Evolutionary conservation across 1,140 invertebrate genomes (phyloP).

Genomic region (Aphelinus certus): DNA sequence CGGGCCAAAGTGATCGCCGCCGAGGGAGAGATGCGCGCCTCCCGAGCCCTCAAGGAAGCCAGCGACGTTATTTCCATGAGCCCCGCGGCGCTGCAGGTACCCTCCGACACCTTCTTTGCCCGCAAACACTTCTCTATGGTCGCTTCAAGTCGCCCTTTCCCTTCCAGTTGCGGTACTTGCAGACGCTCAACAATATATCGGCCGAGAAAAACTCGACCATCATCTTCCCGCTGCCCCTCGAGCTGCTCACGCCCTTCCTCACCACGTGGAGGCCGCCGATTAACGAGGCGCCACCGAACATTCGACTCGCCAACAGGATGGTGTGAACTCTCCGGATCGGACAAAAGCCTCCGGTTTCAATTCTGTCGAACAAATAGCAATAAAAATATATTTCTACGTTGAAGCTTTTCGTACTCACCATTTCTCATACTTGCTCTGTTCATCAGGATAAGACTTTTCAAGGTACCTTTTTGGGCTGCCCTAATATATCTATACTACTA

Average conservation of each 20-base stretch:
- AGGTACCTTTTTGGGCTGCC: too few relatives aligned
- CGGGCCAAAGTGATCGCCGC: constrained; percentile 78
- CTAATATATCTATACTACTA: too few relatives aligned
- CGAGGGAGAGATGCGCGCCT: constrained; percentile 89
- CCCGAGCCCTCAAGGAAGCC: constrained; percentile 87
- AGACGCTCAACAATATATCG: constrained; percentile 89
- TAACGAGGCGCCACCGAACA: neutral
- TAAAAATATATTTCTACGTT: neutral
- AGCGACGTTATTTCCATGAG: constrained; percentile 84
- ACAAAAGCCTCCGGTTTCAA: neutral
- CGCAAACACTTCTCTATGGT: neutral
- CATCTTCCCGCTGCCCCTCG: constrained; percentile 93
- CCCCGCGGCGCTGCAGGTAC: constrained; percentile 73
- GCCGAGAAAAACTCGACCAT: constrained; percentile 98
- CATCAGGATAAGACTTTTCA: too few relatives aligned
- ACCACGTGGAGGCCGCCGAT: neutral
- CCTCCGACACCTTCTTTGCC: neutral
- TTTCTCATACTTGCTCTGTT: neutral
- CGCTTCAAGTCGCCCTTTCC: constrained; percentile 35
- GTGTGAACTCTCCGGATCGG: neutral
- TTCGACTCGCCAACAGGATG: neutral
- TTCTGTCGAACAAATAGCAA: neutral
- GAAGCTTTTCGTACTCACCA: neutral
- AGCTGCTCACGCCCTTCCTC: constrained; percentile 72
- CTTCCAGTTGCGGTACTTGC: constrained; percentile 66